A percentile compares a stretch with the other conserved stretches of the same genome.
These are phyloP conservation scores for Sarcophaga peregrina DNA, from an alignment of 1,140 invertebrate genomes.

Conservation along the genomic window DNA sequence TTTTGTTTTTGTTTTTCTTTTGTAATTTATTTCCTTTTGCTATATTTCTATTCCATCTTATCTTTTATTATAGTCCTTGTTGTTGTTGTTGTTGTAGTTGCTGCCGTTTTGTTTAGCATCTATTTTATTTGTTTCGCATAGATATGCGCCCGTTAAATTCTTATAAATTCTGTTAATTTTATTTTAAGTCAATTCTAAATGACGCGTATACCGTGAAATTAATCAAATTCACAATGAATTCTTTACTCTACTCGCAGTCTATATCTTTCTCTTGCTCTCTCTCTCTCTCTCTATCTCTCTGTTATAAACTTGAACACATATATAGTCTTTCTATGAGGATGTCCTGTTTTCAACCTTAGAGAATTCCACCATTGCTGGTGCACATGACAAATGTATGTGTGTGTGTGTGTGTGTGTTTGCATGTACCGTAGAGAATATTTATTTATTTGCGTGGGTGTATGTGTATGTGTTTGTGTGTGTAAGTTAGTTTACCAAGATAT, in stretches of 20 bases:
- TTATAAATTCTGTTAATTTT: slow-evolving; percentile 34
- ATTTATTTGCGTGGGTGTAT: background rate
- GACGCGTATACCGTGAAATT: slow-evolving; percentile 30
- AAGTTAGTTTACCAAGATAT: too few relatives aligned
- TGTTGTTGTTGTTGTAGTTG: background rate
- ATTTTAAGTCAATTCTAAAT: slow-evolving; percentile 30
- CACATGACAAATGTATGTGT: background rate
- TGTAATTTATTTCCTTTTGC: background rate
- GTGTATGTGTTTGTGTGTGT: background rate
- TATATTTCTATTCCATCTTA: too few relatives aligned
- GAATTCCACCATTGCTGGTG: too few relatives aligned
- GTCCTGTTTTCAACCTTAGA: too few relatives aligned
- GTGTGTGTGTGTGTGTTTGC: background rate
- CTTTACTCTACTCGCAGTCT: background rate
- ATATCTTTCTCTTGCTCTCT: background rate
- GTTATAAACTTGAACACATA: too few relatives aligned
- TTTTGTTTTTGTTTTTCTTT: background rate
- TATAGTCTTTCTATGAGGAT: too few relatives aligned
- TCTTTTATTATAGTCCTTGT: background rate
- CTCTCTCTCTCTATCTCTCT: too few relatives aligned
- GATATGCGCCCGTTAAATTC: slow-evolving; percentile 8
- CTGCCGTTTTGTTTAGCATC: background rate
- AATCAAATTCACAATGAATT: slow-evolving; percentile 11
- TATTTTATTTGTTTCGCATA: background rate
- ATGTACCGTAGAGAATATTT: background rate